Base-by-base conservation (phyloP, 2,797 vertebrate genomes). In the Artibeus lituratus region DNA sequence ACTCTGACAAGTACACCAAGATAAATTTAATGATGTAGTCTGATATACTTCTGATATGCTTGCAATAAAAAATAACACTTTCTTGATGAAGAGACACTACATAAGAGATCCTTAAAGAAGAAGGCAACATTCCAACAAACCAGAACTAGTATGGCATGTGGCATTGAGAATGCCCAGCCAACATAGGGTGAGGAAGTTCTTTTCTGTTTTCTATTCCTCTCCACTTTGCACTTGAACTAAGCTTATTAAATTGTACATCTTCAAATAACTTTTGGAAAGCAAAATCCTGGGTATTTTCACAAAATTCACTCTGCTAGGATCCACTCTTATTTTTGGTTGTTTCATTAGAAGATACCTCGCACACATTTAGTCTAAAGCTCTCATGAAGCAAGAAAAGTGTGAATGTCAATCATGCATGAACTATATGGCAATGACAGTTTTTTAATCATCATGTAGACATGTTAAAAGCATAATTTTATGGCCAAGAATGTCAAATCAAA, bases 381-480 rank as follows among this genome's bases (percentile, higher is more conserved):
- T 97, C 88, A 97, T 97, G 98, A 98, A 98, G 0, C 0, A 24
- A 39, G 96, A 78, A 97, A 96, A 90, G 21, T 67, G 96, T 94
- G 91, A 88, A 87, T 94, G 95, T 72, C 93, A 97, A 57, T 98
- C 96, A 97, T 59, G 21, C 10, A 96, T 93, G 96, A 97, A 95
- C 77, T 65, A 37, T 24, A 76, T 92, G 87, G 84, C 81, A 95
- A 92, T 90, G 78, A 96, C n/a, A 89, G 91, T 96, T 12, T 96
- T 94, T 83, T 86, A 97, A 97, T 97, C 76, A 97, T 88, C 69
- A 83, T 94, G 91, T 94, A 96, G 90, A 67, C 76, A 35, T 92
- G 84, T 96, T 96, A 96, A 96, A 97, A 98, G 22, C 7, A 96
- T 74, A 96, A 94, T 96, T 94, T 53, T 73, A 84, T 92, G 78